Conservation (phyloP, 2,797 vertebrate genomes). For the Psittacula echo region DNA sequence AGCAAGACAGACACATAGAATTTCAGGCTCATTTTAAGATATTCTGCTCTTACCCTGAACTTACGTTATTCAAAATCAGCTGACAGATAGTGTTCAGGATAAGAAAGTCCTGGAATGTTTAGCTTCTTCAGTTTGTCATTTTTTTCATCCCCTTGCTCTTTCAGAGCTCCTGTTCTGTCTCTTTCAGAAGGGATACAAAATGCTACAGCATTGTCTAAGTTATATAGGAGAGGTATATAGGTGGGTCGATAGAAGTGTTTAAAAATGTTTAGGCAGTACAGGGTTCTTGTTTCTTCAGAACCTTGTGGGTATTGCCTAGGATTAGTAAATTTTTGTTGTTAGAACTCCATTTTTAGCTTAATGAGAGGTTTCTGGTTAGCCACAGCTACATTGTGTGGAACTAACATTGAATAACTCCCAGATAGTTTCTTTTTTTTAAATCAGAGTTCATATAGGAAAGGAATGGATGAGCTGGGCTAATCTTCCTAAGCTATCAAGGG, state of each 20-base stretch:
- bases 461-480: neutral
- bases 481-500: constrained; percentile 28
- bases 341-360: constrained; percentile 33
- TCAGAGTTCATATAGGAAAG: neutral
- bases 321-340: constrained; percentile 7
- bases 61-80: constrained; percentile 46
- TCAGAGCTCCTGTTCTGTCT: neutral
- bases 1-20: constrained; percentile 50
- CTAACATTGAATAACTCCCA: neutral
- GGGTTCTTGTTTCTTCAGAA: constrained; percentile 17
- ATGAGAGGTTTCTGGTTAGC: constrained; percentile 49
- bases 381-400: constrained; percentile 32
- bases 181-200: neutral
- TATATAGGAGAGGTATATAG: neutral
- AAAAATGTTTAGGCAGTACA: constrained; percentile 38
- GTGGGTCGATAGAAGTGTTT: constrained; percentile 28
- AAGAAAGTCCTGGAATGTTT: neutral
- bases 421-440: neutral
- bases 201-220: neutral
- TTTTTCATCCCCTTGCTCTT: neutral
- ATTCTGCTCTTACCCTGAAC: constrained; percentile 10
- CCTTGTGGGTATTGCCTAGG: constrained; percentile 37
- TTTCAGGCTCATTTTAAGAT: constrained; percentile 35
- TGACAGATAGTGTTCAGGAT: neutral
- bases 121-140: neutral